These are phyloP conservation scores for Phyllostomus hastatus DNA, from an alignment of 2,113 vertebrate genomes.

Conservation along the genomic window DNA sequence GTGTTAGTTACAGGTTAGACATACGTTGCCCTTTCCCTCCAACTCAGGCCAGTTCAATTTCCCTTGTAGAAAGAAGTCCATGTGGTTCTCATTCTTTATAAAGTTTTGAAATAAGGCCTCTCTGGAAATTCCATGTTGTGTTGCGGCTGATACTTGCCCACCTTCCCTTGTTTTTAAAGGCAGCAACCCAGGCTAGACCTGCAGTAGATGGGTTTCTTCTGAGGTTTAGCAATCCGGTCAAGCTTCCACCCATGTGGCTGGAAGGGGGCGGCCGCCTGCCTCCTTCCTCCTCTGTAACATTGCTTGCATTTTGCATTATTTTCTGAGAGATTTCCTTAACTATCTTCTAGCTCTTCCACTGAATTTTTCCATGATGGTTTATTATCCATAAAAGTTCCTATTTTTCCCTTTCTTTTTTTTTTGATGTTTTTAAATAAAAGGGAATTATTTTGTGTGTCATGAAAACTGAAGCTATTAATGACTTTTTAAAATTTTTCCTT, in stretches of 20 bases:
- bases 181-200: background rate
- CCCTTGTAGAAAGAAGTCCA: background rate
- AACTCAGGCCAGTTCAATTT: background rate
- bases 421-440: background rate
- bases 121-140: background rate
- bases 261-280: background rate
- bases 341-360: background rate
- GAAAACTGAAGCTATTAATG: background rate
- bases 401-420: background rate
- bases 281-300: background rate
- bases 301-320: background rate
- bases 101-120: background rate
- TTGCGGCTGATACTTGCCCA: background rate
- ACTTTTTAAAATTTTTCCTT: background rate
- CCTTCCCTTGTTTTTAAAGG: background rate
- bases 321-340: background rate
- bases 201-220: background rate
- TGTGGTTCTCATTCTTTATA: background rate
- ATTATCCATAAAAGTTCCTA: background rate
- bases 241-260: background rate
- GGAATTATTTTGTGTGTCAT: background rate
- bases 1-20: background rate
- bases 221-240: background rate
- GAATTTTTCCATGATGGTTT: background rate
- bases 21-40: background rate